Percentiles rank a stretch among this genome's conserved stretches.
Conservation (phyloP, 2,797 vertebrate species). For the Mycteria americana region DNA sequence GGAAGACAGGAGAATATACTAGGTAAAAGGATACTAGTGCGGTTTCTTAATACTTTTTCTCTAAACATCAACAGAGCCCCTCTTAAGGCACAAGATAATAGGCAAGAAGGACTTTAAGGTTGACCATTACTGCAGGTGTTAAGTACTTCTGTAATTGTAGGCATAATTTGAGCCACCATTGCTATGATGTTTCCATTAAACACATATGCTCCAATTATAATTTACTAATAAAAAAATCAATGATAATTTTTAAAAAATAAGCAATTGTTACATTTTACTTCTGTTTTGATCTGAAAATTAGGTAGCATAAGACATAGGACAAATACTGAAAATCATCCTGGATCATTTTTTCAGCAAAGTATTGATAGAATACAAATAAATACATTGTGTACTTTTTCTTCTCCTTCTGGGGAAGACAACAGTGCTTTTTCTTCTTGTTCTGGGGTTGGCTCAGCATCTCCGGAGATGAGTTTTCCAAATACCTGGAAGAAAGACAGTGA, state of each 20-base stretch:
- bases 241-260: not conserved
- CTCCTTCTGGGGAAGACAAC: conserved; percentile 96
- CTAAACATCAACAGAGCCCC: not conserved
- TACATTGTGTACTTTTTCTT: conserved; percentile 96
- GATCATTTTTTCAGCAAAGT: conserved; percentile 25
- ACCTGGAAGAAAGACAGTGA: conserved; percentile 77
- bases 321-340: not conserved
- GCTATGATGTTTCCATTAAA: not conserved
- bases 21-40: not conserved
- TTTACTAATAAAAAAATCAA: not conserved
- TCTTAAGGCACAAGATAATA: not conserved
- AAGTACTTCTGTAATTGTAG: not conserved
- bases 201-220: not conserved
- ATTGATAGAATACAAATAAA: conserved; percentile 76
- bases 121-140: not conserved
- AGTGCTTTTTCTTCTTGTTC: conserved; percentile 98
- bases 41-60: not conserved
- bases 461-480: conserved; percentile 97
- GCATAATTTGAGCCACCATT: not conserved
- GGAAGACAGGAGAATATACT: not conserved
- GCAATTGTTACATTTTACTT: not conserved
- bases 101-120: not conserved
- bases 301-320: not conserved
- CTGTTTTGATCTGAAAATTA: not conserved
- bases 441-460: conserved; percentile 97